Base-by-base conservation (phyloP, 35 echinoderm and acorn worm species). In the Acanthaster planci region DNA sequence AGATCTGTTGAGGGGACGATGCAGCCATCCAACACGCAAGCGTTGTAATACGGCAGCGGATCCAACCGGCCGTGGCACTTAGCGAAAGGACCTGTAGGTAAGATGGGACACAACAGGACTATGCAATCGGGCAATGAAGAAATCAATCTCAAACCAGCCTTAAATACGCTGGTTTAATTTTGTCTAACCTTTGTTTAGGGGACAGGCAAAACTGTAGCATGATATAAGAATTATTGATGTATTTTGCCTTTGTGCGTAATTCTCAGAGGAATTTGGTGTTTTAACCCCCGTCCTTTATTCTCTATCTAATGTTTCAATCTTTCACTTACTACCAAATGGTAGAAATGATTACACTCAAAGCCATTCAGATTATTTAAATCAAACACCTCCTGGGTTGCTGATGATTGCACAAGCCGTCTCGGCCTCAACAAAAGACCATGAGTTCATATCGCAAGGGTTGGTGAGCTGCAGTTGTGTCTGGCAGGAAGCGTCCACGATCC, bases 21-120 rank as follows among this genome's bases (percentile, higher is more conserved):
- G 53, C 93, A 96, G 23, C 80, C 86, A 86, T 96, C 93, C 5
- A 72, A 16, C 35, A 85, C 23, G 52, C 93, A 96, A 5, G 93
- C 59, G 81, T 72, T 38, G 68, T 88, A 96, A 51, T 78, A 96
- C 8, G 82, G 54, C 5, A 23, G 53, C 8, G 93, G 93, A 35
- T 81, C 81, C 7, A 92, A 55, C 5, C 72, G 60, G 8, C 81
- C 75, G 29, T 92, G 90, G 54, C 93, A 96, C 27, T 39, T 64
- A 27, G 67, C 19, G 82, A 96, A 88, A 55, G 89, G 93, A 60
- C 93, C 93, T 94, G 75, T 37, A 78, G 8, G 40, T 38, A 57
- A 77, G 10, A 82, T 27, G 8, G 64, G 27, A 77, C 15, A 10
- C 38, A 86, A 86, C n/a, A n/a, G n/a, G n/a, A n/a, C 6, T 31